phyloP scores from a whole-genome alignment of 2,888 invertebrate genomes.

The Cosmorhoe ocellata region DNA sequence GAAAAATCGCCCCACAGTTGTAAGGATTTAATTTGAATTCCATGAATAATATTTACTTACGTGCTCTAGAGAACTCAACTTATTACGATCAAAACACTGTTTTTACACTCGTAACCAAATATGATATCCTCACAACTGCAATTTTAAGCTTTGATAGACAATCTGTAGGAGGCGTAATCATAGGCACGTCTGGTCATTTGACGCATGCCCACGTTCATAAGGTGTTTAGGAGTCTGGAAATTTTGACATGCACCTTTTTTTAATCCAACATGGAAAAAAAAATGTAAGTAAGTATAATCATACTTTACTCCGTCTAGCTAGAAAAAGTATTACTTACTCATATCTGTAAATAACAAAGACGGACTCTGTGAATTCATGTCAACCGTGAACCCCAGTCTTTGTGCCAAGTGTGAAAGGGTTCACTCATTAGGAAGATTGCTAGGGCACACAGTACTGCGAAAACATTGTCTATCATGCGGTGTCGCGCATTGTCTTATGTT shows the following conservation, averaged over 20 bases:
- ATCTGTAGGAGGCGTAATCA: no score
- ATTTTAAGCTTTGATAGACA: no score
- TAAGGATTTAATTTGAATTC: slow-evolving; percentile 9
- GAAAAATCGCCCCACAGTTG: slow-evolving; percentile 41
- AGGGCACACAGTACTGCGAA: slow-evolving; percentile 63
- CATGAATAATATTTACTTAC: slow-evolving; percentile 1
- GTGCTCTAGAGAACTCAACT: no score
- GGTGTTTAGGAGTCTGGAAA: no score
- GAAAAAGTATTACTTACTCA: slow-evolving; percentile 38
- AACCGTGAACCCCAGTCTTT: slow-evolving; percentile 77
- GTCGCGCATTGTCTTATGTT: slow-evolving; percentile 59
- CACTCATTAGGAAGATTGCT: slow-evolving; percentile 83
- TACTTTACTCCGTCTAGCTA: slow-evolving; percentile 11
- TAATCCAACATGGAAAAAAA: no score
- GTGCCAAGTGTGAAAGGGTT: slow-evolving; percentile 79
- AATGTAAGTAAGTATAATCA: no score
- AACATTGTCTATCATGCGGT: slow-evolving; percentile 66
- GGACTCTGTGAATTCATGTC: slow-evolving; percentile 68
- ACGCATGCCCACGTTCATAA: no score
- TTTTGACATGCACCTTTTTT: no score
- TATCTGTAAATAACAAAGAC: slow-evolving; percentile 64
- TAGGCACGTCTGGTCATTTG: no score
- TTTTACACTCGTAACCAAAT: no score
- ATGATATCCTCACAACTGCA: no score
- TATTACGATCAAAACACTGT: no score